Conservation (phyloP, 2,113 vertebrate species). For the Hiodon tergisus region DNA sequence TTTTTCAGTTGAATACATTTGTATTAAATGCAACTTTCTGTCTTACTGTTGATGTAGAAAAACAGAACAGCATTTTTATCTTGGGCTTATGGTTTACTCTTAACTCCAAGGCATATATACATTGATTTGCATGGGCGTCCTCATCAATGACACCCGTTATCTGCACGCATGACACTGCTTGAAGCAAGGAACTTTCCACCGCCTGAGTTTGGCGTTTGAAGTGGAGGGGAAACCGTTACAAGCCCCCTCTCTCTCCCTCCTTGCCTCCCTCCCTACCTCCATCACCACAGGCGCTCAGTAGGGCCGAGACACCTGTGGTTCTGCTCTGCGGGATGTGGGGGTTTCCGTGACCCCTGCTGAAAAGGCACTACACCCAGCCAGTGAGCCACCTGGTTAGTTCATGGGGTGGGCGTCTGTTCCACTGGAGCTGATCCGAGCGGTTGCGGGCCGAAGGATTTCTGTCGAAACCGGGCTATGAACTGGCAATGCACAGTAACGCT, state of each 20-base stretch:
- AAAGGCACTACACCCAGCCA: neutral
- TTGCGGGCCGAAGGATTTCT: too few species aligned
- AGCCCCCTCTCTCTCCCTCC: conserved; percentile 20
- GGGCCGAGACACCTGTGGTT: conserved; percentile 9
- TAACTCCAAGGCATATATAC: conserved; percentile 3
- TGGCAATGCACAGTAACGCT: too few species aligned
- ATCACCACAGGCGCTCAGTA: neutral
- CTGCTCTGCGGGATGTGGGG: neutral
- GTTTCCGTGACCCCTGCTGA: conserved; percentile 22
- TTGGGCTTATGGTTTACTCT: neutral
- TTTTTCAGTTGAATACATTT: too few species aligned
- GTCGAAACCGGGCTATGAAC: too few species aligned
- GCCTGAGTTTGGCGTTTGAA: conserved; percentile 19
- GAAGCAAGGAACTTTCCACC: conserved; percentile 25
- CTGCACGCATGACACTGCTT: neutral
- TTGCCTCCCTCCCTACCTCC: conserved; percentile 4
- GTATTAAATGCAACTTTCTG: too few species aligned
- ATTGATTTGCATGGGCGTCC: conserved; percentile 11
- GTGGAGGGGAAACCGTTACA: conserved; percentile 29
- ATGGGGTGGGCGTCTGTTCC: neutral
- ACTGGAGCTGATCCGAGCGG: too few species aligned
- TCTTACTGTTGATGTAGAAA: too few species aligned
- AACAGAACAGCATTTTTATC: too few species aligned
- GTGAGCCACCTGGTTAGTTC: neutral
- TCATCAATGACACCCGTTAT: neutral